Evolutionary conservation across 2,113 vertebrate genomes (phyloP).

Genomic region (Verasper variegatus): DNA sequence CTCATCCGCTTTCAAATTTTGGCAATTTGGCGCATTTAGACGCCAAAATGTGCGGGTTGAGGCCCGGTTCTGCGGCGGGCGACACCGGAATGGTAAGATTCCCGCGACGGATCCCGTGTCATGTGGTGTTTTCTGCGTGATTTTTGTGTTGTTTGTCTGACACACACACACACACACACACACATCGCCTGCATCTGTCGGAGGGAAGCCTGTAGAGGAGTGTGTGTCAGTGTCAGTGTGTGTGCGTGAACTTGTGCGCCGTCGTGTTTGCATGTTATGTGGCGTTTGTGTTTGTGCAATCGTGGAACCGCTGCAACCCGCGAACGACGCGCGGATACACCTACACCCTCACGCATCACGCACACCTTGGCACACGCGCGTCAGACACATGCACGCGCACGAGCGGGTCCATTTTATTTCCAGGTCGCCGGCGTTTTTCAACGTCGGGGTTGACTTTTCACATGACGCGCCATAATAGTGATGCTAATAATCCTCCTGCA

Average conservation of each 20-base stretch:
- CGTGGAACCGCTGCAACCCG: conserved; percentile 16
- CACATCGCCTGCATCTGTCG: conserved; percentile 60
- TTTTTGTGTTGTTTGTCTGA: conserved; percentile 66
- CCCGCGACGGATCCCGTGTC: conserved; percentile 59
- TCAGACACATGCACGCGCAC: conserved; percentile 21
- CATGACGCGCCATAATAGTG: conserved; percentile 30
- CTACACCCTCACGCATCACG: not conserved
- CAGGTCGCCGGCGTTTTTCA: conserved; percentile 21
- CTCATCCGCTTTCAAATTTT: conserved; percentile 83
- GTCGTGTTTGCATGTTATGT: conserved; percentile 38
- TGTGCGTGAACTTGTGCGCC: conserved; percentile 50
- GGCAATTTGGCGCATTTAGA: conserved; percentile 74
- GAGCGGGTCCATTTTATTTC: conserved; percentile 59
- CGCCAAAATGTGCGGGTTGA: conserved; percentile 56
- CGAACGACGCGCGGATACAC: conserved; percentile 11
- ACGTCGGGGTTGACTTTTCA: conserved; percentile 7
- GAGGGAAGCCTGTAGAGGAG: conserved; percentile 40
- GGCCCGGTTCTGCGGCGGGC: conserved; percentile 44
- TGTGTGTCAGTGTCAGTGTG: conserved; percentile 5
- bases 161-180: conserved; percentile 16
- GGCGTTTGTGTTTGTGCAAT: conserved; percentile 23
- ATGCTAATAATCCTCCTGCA: not conserved
- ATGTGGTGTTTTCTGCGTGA: conserved; percentile 65
- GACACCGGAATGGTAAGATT: conserved; percentile 84
- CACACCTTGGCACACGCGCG: conserved; percentile 4